Evolutionary conservation across 2,113 vertebrate species (phyloP), one percentile per base, ranked within the genome.

Genomic region (Procavia capensis): DNA sequence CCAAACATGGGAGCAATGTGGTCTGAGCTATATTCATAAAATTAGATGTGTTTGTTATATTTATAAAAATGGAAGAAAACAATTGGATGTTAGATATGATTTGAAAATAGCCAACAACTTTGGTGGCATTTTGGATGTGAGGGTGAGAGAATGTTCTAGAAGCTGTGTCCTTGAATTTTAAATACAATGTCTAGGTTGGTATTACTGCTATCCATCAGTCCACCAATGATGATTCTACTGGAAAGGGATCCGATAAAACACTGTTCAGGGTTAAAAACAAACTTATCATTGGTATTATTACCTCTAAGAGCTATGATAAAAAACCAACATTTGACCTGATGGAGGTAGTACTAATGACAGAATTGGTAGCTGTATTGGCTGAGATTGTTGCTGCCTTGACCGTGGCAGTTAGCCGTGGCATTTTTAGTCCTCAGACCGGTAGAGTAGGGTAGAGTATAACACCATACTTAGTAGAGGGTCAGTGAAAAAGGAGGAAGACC

Each of bases 211-310:
- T 82, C 14, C 43, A n/a, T 85, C 43, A 57, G 9, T 82, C 20
- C 6, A 81, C 9, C 24, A 50, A 9, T 20, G 5, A 80, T 86
- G 6, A 9, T 85, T 85, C 13, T 64, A 1, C 24, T 31, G n/a
- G 59, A 90, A 7, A 90, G 17, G n/a, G 27, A 79, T 81, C 75
- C 36, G 39, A 72, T 36, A 27, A 87, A 82, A 93, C n/a, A 75
- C 9, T 25, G 11, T 6, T 36, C 0, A 47, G 50, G 9, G 3
- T 78, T 91, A 45, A 64, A 94, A 86, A 68, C 25, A 80, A 61
- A 34, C 22, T 36, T 87, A 39, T 78, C 31, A 6, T 68, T 34
- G 59, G 24, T 66, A 6, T 1, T 78, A 6, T 78, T 4, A 34
- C 5, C 20, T n/a, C n/a, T n/a, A n/a, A 85, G 24, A 82, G 7